Evolutionary conservation across 1,140 invertebrate species (phyloP), one percentile per base, ranked within the genome.

Genomic region (Achatina immaculata): DNA sequence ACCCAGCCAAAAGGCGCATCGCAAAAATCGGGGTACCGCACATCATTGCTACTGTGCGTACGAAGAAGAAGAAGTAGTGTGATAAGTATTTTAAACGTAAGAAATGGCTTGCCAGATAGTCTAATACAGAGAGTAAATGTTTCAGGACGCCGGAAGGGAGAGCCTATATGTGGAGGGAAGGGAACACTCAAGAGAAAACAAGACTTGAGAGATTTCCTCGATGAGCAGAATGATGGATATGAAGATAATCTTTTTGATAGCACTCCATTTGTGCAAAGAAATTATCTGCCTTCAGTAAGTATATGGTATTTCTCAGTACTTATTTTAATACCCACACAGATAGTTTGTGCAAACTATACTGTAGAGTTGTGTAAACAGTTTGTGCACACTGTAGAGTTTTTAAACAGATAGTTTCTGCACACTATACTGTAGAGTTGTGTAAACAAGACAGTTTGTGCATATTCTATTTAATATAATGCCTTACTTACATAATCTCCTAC

Each of bases 181-280:
- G 78, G 78, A 21, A 80, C 78, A 38, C 34, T 80, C 3, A 80
- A 80, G 28, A 45, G 78, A 7, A 80, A 80, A 58, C n/a, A 80
- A 80, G 78, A 72, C 14, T 2, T 80, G 14, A 31, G 78, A 28
- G 48, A 42, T 9, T 71, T 80, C 45, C 78, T 80, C 1, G 31
- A 80, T 9, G 68, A 69, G 43, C 78, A 80, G 62, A 72, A 80
- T 40, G 66, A 80, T 11, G 78, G 48, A 28, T 80, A 80, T 55
- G 78, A 80, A 68, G 78, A 80, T 42, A 45, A 80, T 34, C 45
- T 58, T 4, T 80, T 80, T 72, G 68, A 71, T 3, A 42, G 68
- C 38, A 72, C 66, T 24, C 68, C 78, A 14, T 71, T 71, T 71
- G 36, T 55, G 0, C 1, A 6, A 1, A 45, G 40, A 68, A 68